These are phyloP conservation scores for Neomorphus geoffroyi DNA, from an alignment of 2,797 vertebrate genomes.

Conservation along the genomic window DNA sequence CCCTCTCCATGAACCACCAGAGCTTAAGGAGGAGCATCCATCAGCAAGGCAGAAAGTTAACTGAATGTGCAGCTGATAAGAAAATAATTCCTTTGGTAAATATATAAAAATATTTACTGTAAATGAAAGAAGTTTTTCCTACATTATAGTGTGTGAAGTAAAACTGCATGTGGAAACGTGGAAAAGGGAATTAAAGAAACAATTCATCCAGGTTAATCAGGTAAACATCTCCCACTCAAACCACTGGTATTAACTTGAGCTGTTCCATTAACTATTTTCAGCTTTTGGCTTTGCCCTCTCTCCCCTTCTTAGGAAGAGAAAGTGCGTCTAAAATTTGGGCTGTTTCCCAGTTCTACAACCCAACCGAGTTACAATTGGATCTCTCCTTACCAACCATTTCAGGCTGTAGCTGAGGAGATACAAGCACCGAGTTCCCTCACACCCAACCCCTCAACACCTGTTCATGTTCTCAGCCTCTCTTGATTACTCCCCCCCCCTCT, in stretches of 20 bases:
- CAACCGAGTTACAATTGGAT: too few species aligned
- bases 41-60: background rate
- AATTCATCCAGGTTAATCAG: background rate
- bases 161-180: accelerated
- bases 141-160: background rate
- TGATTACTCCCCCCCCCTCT: too few species aligned
- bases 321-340: too few species aligned
- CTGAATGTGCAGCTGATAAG: background rate
- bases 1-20: too few species aligned
- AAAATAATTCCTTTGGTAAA: background rate
- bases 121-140: background rate
- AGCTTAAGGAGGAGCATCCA: background rate
- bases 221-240: background rate
- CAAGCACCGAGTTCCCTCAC: background rate
- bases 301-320: background rate
- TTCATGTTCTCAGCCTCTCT: too few species aligned
- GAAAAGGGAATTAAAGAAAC: background rate
- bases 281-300: background rate
- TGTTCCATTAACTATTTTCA: background rate
- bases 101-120: background rate
- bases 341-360: background rate
- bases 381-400: background rate
- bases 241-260: background rate
- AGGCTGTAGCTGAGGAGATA: background rate
- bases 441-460: too few species aligned